Base-by-base conservation (phyloP, 2,113 vertebrate genomes). In the Typhlomys cinereus region DNA sequence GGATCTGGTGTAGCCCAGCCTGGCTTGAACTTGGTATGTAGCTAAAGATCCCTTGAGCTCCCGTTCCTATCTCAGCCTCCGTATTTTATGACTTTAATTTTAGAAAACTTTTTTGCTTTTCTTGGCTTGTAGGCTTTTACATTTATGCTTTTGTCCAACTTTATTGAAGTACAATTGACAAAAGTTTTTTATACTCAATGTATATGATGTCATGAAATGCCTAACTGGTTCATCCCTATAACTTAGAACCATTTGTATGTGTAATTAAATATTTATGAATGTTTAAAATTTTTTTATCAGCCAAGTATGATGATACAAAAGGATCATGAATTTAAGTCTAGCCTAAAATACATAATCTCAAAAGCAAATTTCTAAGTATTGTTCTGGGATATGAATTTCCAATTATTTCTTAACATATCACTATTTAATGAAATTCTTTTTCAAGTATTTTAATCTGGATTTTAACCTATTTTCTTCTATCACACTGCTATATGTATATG, bases 351-450 rank as follows among this genome's bases (percentile, higher is more conserved):
- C 31, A 34, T 34, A 66, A 9, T 61, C 27, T 15, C 25, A 61
- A 36, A n/a, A n/a, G n/a, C n/a, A n/a, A n/a, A n/a, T n/a, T n/a
- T n/a, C n/a, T n/a, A n/a, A n/a, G n/a, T n/a, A n/a, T n/a, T n/a
- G n/a, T n/a, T n/a, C n/a, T n/a, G n/a, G n/a, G n/a, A n/a, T n/a
- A n/a, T n/a, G n/a, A n/a, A n/a, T n/a, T n/a, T n/a, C n/a, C n/a
- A n/a, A n/a, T n/a, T n/a, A n/a, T n/a, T n/a, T n/a, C n/a, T n/a
- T n/a, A n/a, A n/a, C n/a, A n/a, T n/a, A n/a, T 66, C 69, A 44
- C 81, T 44, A 52, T 71, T 62, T 87, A 71, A 44, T 86, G n/a
- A 79, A 52, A 64, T 23, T 80, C 57, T 82, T 88, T 92, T 67
- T 64, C 36, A 74, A 39, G 27, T 57, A 88, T 66, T 61, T 50